phyloP scores from a whole-genome alignment of 92 coral and sea anemone species.

The Epizoanthus scotinus region DNA sequence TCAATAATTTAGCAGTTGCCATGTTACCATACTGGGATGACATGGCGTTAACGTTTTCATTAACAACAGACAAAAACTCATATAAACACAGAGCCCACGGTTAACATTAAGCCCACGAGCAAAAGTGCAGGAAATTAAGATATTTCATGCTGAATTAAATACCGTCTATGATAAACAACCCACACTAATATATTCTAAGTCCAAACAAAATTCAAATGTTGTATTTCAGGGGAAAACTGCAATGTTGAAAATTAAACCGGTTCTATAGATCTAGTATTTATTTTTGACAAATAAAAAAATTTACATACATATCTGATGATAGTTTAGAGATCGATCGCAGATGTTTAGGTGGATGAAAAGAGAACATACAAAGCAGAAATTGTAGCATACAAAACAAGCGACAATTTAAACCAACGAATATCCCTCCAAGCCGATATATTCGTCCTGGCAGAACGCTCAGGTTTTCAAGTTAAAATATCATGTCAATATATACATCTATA shows the following conservation, averaged over 20 bases:
- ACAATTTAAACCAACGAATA: too few species aligned
- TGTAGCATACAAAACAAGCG: neutral
- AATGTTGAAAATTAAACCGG: constrained; percentile 1
- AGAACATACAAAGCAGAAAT: neutral
- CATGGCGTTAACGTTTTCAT: neutral
- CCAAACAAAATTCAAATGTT: neutral
- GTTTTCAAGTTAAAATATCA: neutral
- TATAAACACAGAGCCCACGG: neutral
- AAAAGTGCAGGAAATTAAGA: too few species aligned
- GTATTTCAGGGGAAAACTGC: neutral
- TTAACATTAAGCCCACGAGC: too few species aligned
- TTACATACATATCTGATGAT: neutral
- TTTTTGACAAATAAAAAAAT: neutral
- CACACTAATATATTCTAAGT: neutral
- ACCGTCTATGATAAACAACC: neutral
- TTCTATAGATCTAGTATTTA: constrained; percentile 5
- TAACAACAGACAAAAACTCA: neutral
- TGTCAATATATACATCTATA: neutral
- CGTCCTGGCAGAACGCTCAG: neutral
- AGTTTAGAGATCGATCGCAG: neutral
- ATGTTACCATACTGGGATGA: neutral
- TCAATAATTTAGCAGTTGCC: constrained; percentile 24
- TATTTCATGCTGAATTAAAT: too few species aligned
- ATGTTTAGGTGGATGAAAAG: neutral
- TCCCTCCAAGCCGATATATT: neutral